Percentiles rank a stretch among this genome's conserved stretches.
phyloP scores from a whole-genome alignment of 92 coral and sea anemone genomes.

The Palythoa caribaeorum region DNA sequence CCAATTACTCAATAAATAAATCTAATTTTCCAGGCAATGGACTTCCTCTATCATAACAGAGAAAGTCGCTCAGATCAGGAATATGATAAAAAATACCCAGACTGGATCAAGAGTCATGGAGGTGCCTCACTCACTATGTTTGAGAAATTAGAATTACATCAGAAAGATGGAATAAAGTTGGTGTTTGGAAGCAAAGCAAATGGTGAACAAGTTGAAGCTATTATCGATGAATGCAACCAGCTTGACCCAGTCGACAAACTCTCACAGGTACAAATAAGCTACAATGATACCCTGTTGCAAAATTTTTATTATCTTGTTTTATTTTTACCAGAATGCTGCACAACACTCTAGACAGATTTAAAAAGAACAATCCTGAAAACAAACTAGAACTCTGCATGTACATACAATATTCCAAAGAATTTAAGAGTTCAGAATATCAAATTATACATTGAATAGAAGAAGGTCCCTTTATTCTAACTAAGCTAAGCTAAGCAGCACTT shows the following conservation, averaged over 20 bases:
- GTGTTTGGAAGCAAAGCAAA: conserved; percentile 57
- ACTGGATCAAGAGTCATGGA: conserved; percentile 82
- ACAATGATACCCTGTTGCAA: no score
- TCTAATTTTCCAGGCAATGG: conserved; percentile 22
- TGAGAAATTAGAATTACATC: conserved; percentile 65
- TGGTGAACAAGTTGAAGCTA: conserved; percentile 60
- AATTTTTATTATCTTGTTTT: no score
- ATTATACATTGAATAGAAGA: no score
- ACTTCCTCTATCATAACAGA: conserved; percentile 57
- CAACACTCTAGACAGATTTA: no score
- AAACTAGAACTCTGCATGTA: no score
- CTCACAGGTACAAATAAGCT: conserved; percentile 69
- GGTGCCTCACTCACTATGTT: conserved; percentile 77
- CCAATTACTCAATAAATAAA: not conserved
- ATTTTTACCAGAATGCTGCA: no score
- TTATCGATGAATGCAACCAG: conserved; percentile 66
- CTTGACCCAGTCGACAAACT: conserved; percentile 75
- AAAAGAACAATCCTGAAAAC: no score
- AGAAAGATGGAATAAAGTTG: conserved; percentile 38
- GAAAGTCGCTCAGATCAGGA: conserved; percentile 6
- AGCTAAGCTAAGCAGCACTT: no score
- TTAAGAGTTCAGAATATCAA: no score
- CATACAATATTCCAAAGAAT: no score
- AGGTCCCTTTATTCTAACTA: no score
- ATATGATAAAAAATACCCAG: conserved; percentile 29